Percentiles rank a stretch among this genome's conserved stretches.
Conservation (phyloP, 1,140 invertebrate genomes). For the Dreissena polymorpha region DNA sequence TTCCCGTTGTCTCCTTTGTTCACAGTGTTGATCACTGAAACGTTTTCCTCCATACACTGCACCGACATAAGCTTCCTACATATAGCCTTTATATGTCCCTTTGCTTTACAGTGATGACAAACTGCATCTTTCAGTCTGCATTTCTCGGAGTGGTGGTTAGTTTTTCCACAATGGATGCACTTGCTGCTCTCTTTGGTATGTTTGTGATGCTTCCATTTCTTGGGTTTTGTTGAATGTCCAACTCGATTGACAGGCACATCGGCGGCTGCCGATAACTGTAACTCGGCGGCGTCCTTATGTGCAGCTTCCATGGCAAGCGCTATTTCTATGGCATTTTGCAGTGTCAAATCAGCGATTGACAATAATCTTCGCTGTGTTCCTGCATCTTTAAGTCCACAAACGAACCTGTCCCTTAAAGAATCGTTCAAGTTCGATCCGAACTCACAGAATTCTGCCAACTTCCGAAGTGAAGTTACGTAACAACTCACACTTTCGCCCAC, state of each 20-base stretch:
- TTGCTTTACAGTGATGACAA: neutral
- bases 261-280: neutral
- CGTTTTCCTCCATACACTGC: neutral
- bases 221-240: neutral
- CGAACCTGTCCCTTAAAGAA: conserved; percentile 51
- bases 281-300: conserved; percentile 38
- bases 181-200: neutral
- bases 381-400: conserved; percentile 51
- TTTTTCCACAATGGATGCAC: conserved; percentile 9
- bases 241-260: neutral
- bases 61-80: neutral
- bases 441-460: conserved; percentile 56
- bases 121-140: neutral
- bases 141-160: neutral
- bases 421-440: conserved; percentile 47
- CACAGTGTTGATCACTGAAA: neutral
- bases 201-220: neutral
- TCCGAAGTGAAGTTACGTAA: conserved; percentile 32
- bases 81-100: conserved; percentile 4
- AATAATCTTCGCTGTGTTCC: conserved; percentile 53
- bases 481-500: conserved; percentile 35
- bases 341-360: conserved; percentile 36
- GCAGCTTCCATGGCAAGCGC: conserved; percentile 47
- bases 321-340: conserved; percentile 37
- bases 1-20: neutral